phyloP scores from a whole-genome alignment of 1,140 invertebrate genomes.

The Drosophila setifemur region DNA sequence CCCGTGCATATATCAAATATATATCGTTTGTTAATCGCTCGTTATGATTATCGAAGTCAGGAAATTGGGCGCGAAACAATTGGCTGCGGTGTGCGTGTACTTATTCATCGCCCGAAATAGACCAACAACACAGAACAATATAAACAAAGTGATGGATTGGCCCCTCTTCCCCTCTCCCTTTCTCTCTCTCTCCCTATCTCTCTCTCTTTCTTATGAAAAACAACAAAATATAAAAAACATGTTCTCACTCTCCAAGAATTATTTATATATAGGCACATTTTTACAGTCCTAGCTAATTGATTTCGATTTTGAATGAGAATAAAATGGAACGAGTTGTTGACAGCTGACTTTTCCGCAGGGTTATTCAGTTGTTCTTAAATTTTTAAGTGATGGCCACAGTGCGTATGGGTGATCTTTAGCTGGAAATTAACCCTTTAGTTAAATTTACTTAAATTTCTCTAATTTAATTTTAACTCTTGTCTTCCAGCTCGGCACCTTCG shows the following conservation, averaged over 20 bases:
- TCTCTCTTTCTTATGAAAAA: constrained; percentile 1
- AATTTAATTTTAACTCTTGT: constrained; percentile 49
- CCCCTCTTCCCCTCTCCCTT: constrained; percentile 2
- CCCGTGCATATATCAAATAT: constrained; percentile 17
- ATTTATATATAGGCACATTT: too few relatives aligned
- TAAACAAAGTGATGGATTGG: constrained; percentile 45
- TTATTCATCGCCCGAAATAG: constrained; percentile 37
- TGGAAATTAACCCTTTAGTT: too few relatives aligned
- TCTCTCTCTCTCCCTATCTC: neutral
- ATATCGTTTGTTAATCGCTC: too few relatives aligned
- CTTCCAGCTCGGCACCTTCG: constrained; percentile 90
- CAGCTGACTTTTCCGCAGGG: too few relatives aligned
- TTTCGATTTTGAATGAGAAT: neutral
- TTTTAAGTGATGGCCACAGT: too few relatives aligned
- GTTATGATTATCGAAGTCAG: neutral
- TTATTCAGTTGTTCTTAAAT: too few relatives aligned
- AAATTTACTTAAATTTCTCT: too few relatives aligned
- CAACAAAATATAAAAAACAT: neutral
- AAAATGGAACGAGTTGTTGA: too few relatives aligned
- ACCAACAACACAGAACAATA: neutral
- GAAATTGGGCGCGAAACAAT: constrained; percentile 37
- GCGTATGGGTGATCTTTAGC: too few relatives aligned
- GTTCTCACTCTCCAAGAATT: too few relatives aligned
- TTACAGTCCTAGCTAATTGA: constrained; percentile 5
- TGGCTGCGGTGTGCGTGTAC: constrained; percentile 20